A percentile compares a stretch with the other conserved stretches of the same genome.
Evolutionary conservation across 2,797 vertebrate genomes (phyloP).

Genomic region (Eulemur mongoz): DNA sequence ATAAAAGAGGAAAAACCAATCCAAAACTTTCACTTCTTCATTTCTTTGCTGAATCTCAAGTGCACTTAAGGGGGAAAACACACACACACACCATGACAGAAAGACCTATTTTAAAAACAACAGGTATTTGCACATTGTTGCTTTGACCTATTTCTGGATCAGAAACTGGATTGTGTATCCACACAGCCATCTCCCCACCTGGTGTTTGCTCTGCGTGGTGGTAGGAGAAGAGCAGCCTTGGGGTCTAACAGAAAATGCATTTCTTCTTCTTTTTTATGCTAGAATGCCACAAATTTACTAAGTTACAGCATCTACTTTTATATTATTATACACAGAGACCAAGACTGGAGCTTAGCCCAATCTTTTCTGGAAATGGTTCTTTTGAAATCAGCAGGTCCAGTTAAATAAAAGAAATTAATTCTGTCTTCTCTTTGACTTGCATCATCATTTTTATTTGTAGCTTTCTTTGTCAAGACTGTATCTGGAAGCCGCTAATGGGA

Average conservation of each 20-base stretch:
- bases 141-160: slow-evolving; percentile 52
- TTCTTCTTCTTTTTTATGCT: neutral
- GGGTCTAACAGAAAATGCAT: neutral
- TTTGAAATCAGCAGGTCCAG: neutral
- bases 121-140: slow-evolving; percentile 36
- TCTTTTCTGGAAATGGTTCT: neutral
- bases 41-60: neutral
- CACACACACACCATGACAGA: neutral
- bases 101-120: neutral
- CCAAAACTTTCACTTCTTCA: slow-evolving; percentile 45
- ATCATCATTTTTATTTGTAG: accelerated
- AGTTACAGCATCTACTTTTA: neutral
- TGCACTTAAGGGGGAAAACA: neutral
- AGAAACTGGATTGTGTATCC: neutral
- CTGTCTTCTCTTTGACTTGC: neutral
- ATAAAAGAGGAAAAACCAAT: slow-evolving; percentile 17
- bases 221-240: neutral
- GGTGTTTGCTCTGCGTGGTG: neutral
- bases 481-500: neutral
- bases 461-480: neutral
- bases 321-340: neutral
- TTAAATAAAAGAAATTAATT: neutral
- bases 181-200: neutral
- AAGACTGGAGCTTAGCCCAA: neutral
- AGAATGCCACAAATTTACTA: neutral